A percentile compares a stretch with the other conserved stretches of the same genome.
Conservation (phyloP, 2,888 invertebrate species). For the Sphaeridia pumilis region DNA sequence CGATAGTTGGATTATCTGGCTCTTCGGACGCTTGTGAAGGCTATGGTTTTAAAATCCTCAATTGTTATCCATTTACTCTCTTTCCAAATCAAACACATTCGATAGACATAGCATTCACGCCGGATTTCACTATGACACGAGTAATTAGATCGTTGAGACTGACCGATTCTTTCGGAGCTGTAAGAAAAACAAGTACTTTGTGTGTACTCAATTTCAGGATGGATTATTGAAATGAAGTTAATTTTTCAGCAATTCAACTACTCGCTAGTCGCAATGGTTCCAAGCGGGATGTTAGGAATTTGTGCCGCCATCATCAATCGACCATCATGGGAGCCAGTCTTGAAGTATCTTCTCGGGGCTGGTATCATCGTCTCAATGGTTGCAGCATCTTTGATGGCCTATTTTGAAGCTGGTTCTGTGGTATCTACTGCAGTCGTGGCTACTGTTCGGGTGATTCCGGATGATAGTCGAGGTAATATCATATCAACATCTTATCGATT, state of each 20-base stretch:
- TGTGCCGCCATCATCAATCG: constrained; percentile 59
- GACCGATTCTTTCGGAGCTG: constrained; percentile 33
- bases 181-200: constrained; percentile 17
- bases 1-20: constrained; percentile 9
- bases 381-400: constrained; percentile 51
- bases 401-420: constrained; percentile 33
- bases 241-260: constrained; percentile 46
- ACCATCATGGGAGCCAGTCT: constrained; percentile 61
- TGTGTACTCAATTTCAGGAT: background rate
- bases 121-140: constrained; percentile 70
- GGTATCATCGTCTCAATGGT: constrained; percentile 52
- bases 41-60: constrained; percentile 63
- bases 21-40: constrained; percentile 52
- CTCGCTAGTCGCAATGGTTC: constrained; percentile 55
- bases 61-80: constrained; percentile 59
- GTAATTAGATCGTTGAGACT: constrained; percentile 52
- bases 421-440: constrained; percentile 33
- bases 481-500: background rate
- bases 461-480: constrained; percentile 21
- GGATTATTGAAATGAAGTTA: background rate
- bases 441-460: constrained; percentile 34
- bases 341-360: constrained; percentile 53
- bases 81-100: constrained; percentile 59
- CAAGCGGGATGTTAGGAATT: constrained; percentile 51
- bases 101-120: constrained; percentile 76